Evolutionary conservation across 2,888 invertebrate species (phyloP).

Genomic region (Lamellibrachia columna): DNA sequence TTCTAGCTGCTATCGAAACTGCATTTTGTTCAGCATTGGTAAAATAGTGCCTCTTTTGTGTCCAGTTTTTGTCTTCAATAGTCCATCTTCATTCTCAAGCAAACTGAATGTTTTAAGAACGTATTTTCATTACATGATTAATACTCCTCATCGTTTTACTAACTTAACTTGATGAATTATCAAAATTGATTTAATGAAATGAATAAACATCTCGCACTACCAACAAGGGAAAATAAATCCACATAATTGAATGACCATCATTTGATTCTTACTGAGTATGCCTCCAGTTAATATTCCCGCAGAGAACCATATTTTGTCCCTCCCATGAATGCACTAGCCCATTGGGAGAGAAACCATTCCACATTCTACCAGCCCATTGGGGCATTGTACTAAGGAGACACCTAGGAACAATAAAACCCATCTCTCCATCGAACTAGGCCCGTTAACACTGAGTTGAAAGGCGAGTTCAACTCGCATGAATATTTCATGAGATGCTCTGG

Average conservation of each 20-base stretch:
- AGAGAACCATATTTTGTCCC: background rate
- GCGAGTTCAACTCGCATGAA: background rate
- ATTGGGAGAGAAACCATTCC: background rate
- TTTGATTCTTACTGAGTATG: background rate
- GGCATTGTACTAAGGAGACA: background rate
- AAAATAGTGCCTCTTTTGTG: too few species aligned
- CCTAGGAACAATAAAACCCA: background rate
- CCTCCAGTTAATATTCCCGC: background rate
- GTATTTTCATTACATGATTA: too few species aligned
- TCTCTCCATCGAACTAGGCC: background rate
- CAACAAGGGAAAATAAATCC: background rate
- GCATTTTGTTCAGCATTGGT: too few species aligned
- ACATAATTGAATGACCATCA: background rate
- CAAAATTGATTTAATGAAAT: background rate
- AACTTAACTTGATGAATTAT: background rate
- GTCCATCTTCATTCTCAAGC: too few species aligned
- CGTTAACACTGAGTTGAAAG: background rate
- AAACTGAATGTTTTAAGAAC: too few species aligned
- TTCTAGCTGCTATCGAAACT: too few species aligned
- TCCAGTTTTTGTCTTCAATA: too few species aligned
- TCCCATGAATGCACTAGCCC: background rate
- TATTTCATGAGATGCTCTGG: slow-evolving; percentile 1
- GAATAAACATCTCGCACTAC: background rate
- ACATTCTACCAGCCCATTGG: background rate
- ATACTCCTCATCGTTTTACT: too few species aligned